Evolutionary conservation across 1,140 invertebrate genomes (phyloP).

Genomic region (Temnothorax longispinosus): DNA sequence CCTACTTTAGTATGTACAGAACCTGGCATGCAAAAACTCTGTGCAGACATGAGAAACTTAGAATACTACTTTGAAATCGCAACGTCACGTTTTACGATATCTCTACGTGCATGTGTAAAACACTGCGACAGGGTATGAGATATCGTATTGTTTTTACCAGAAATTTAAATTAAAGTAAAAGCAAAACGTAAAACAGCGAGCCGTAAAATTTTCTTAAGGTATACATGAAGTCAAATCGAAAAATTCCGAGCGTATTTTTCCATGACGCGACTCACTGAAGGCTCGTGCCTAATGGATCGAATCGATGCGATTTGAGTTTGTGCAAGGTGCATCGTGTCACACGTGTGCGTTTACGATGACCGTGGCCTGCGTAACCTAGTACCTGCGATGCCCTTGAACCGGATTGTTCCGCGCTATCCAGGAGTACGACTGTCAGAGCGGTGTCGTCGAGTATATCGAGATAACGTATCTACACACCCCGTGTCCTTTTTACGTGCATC

Average conservation of each 20-base stretch:
- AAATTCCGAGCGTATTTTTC: slow-evolving; percentile 8
- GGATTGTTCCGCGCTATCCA: slow-evolving; percentile 52
- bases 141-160: background rate
- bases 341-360: slow-evolving; percentile 63
- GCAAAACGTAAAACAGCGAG: background rate
- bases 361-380: slow-evolving; percentile 69
- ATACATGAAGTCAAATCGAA: background rate
- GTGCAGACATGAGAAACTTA: background rate
- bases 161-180: background rate
- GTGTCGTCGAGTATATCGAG: slow-evolving; percentile 1
- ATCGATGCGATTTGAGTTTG: slow-evolving; percentile 48
- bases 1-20: background rate
- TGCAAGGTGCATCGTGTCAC: slow-evolving; percentile 53
- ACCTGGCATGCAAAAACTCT: background rate
- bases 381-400: slow-evolving; percentile 65
- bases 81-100: background rate
- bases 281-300: slow-evolving; percentile 32
- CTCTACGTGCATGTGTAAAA: background rate
- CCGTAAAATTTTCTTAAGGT: background rate
- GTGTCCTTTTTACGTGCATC: background rate
- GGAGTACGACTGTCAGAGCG: slow-evolving; percentile 8
- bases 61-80: background rate
- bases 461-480: background rate
- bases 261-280: background rate
- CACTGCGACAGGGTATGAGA: background rate